Base-by-base conservation (phyloP, 2,113 vertebrate species). In the Onychorhynchus coronatus region DNA sequence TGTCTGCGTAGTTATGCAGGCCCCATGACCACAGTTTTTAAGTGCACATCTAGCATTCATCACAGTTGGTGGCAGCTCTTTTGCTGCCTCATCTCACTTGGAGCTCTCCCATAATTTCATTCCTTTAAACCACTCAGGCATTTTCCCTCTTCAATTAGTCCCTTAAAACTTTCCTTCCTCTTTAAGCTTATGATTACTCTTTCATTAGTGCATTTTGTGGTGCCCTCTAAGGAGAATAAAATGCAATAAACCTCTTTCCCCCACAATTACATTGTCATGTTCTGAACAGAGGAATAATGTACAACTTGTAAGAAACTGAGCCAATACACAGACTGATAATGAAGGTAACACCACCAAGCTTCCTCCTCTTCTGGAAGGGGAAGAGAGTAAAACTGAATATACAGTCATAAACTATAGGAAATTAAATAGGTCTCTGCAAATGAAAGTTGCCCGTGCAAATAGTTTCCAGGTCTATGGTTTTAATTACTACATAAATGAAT, bases 401-500 rank as follows among this genome's bases (percentile, higher is more conserved):
- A 65, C 12, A 87, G 42, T 76, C 91, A 88, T 44, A 80, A 89
- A 81, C 75, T 11, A 89, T 3, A 59, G 1, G 4, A 71, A 88
- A 72, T 88, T 27, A 74, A 91, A 91, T 39, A 92, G 50, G 44
- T 33, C 73, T 86, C 68, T 88, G 58, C 58, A 92, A 95, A 94
- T 56, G 30, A 86, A 92, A 84, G 61, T 44, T 92, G 82, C 21
- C 82, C 71, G 35, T 56, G 79, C 90, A 90, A 87, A 68, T 1
- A 59, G 42, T 75, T 96, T 95, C 89, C 93, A 92, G 49, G 66
- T 90, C 67, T 73, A 31, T 74, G 91, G 91, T 82, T 97, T 90
- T 96, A 79, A 83, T 95, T 96, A 95, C 75, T 74, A 73, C 66
- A 70, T 53, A 92, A 83, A 91, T 80, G 61, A 96, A 96, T 67